Percentiles rank a stretch among this genome's conserved stretches.
Conservation (phyloP, 1,140 invertebrate species). For the Conopomorpha cramerella region DNA sequence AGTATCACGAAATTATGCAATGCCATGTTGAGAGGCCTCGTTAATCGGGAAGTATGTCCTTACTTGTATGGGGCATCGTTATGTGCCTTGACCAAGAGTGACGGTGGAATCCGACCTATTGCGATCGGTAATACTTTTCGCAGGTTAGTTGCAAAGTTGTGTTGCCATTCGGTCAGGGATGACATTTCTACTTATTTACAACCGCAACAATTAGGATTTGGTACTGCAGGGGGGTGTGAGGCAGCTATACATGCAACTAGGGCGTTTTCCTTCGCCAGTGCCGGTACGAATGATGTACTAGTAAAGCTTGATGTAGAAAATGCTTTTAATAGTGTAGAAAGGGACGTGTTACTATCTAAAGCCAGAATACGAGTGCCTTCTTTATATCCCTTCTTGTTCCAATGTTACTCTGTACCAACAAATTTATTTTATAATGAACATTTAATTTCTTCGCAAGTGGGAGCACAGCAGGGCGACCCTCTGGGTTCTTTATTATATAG, state of each 20-base stretch:
- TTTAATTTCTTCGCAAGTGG: conserved; percentile 3
- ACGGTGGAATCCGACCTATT: conserved; percentile 4
- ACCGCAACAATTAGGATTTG: conserved; percentile 3
- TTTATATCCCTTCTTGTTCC: conserved; percentile 4
- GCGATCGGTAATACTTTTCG: conserved; percentile 3
- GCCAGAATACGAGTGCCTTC: neutral
- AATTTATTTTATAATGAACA: conserved; percentile 1
- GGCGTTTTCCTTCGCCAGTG: neutral
- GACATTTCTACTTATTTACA: neutral
- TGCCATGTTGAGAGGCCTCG: conserved; percentile 2
- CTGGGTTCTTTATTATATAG: conserved; percentile 4
- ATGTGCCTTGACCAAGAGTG: conserved; percentile 4
- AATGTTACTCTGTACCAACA: neutral
- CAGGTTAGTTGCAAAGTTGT: conserved; percentile 1
- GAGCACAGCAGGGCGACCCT: conserved; percentile 5
- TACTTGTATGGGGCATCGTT: conserved; percentile 6
- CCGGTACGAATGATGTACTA: neutral
- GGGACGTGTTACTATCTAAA: conserved; percentile 1
- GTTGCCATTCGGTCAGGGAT: neutral
- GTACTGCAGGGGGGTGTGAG: conserved; percentile 3
- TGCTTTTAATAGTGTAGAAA: conserved; percentile 3
- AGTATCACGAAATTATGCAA: conserved; percentile 4
- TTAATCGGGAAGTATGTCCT: neutral
- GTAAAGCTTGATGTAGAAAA: conserved; percentile 3
- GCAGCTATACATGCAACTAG: conserved; percentile 1